Conservation (phyloP, 2,797 vertebrate species). For the Crocodylus rhombifer region DNA sequence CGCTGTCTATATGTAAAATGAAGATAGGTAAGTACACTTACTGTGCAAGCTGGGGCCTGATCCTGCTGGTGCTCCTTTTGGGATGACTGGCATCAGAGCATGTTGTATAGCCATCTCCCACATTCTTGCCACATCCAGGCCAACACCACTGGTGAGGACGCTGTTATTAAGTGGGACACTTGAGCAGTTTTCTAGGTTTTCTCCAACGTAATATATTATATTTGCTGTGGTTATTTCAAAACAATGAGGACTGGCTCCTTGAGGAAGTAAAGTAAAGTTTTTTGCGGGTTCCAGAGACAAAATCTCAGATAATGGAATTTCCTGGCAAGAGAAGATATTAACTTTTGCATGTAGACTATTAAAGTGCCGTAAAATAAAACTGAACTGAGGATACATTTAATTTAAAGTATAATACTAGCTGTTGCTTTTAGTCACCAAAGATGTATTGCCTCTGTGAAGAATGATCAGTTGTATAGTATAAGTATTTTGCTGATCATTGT, state of each 20-base stretch:
- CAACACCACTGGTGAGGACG: constrained; percentile 88
- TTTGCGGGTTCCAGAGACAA: constrained; percentile 92
- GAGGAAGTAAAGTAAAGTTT: constrained; percentile 86
- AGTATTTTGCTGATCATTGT: neutral
- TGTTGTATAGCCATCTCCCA: constrained; percentile 98
- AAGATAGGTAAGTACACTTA: constrained; percentile 78
- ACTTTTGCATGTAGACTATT: neutral
- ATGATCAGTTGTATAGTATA: neutral
- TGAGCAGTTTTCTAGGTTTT: constrained; percentile 84
- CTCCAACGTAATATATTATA: constrained; percentile 93
- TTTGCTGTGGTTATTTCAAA: constrained; percentile 94
- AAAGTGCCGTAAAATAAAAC: neutral
- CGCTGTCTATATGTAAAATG: neutral
- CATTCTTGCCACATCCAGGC: constrained; percentile 91
- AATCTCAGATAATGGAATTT: constrained; percentile 97
- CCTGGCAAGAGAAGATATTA: constrained; percentile 81
- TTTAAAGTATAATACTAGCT: neutral
- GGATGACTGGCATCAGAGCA: constrained; percentile 94
- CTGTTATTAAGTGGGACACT: constrained; percentile 78
- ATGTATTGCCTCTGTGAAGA: neutral
- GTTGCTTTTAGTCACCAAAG: neutral
- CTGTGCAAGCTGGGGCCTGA: constrained; percentile 88
- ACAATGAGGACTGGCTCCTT: constrained; percentile 91
- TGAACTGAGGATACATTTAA: neutral
- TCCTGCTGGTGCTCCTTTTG: constrained; percentile 87